Evolutionary conservation across 1,140 invertebrate genomes (phyloP), one percentile per base, ranked within the genome.

Genomic region (Achroia grisella): DNA sequence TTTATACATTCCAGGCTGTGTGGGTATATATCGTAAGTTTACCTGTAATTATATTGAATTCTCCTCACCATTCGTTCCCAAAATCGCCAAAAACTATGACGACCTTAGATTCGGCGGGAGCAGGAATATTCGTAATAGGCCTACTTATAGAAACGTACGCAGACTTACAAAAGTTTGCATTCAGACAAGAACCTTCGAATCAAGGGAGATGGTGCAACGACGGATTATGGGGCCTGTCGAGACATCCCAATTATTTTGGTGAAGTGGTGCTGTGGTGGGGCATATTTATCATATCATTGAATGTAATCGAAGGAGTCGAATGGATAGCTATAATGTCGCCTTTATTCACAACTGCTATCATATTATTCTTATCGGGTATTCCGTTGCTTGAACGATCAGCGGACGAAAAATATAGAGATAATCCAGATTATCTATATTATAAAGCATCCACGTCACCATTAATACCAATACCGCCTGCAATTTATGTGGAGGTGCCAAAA

Each of bases 161-260:
- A 0, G 96, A 98, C 86, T 81, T 96, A 34, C 95, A 97, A 58
- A 98, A 98, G 74, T 96, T 96, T 68, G 90, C 91, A 0, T 98
- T 97, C 71, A 90, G 93, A 44, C 92, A 94, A 67, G 93, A 97
- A 74, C 93, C 94, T 1, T 88, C 88, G 0, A 98, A 98, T 69
- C 89, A 94, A 86, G 95, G 95, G 15, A 95, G 93, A 79, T 95
- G 95, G 92, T 97, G 95, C 69, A 94, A 95, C 70, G 93, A 93
- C 65, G 95, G 96, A 10, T 83, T 98, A 10, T 98, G 97, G 97
- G 90, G 92, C 33, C 69, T 96, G 10, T 97, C 95, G 0, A 89
- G 96, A 44, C 96, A 98, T 86, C 97, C 97, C 0, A 98, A 98
- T 77, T 98, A 98, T 71, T 97, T 98, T 81, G 97, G 97, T 0